A percentile compares a stretch with the other conserved stretches of the same genome.
Conservation (phyloP, 2,113 vertebrate species). For the Brachyistius frenatus region DNA sequence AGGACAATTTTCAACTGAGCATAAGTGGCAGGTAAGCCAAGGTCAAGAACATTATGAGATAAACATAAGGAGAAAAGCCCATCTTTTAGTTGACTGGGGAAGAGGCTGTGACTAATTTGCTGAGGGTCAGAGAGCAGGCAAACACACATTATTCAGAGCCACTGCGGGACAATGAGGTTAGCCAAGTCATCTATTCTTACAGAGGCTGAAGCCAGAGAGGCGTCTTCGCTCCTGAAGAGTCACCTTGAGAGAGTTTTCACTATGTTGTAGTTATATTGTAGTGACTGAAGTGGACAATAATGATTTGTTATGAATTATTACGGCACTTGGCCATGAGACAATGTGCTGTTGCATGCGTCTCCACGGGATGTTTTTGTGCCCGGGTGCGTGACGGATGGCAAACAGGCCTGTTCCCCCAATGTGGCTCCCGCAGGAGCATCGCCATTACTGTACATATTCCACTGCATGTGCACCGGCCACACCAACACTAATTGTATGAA, state of each 20-base stretch:
- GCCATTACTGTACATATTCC: conserved; percentile 18
- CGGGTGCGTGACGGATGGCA: conserved; percentile 24
- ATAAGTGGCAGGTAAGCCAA: conserved; percentile 64
- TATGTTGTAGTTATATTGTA: conserved; percentile 33
- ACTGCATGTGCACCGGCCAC: background rate
- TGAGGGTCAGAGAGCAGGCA: conserved; percentile 79
- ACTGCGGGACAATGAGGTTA: conserved; percentile 72
- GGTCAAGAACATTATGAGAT: conserved; percentile 74
- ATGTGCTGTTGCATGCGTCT: conserved; percentile 32
- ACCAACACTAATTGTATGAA: conserved; percentile 1
- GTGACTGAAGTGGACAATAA: conserved; percentile 20
- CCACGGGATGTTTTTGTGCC: conserved; percentile 11
- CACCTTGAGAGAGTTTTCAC: conserved; percentile 70
- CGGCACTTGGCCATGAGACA: conserved; percentile 32
- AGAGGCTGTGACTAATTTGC: conserved; percentile 80
- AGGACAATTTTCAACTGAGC: conserved; percentile 49
- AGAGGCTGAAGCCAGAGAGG: conserved; percentile 52
- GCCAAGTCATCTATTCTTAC: conserved; percentile 70
- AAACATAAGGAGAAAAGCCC: conserved; percentile 75
- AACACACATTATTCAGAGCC: conserved; percentile 82
- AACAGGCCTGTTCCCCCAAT: conserved; percentile 22
- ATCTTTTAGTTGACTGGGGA: conserved; percentile 64
- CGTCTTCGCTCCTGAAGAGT: conserved; percentile 57
- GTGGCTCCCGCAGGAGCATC: background rate
- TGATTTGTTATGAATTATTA: conserved; percentile 55